Evolutionary conservation across 92 coral and sea anemone genomes (phyloP).

Genomic region (Siderastrea radians): DNA sequence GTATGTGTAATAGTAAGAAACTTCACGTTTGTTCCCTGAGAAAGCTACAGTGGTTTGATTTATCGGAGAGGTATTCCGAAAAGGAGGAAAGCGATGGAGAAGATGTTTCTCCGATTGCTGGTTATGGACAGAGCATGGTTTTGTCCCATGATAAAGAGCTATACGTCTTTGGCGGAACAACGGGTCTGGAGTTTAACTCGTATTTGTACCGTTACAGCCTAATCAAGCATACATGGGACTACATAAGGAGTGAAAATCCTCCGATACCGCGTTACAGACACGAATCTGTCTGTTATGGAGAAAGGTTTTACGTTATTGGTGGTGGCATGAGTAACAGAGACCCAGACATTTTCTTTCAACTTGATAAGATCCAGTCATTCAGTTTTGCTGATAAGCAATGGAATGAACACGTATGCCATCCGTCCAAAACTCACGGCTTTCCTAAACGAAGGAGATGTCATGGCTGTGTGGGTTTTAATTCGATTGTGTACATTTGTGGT

Average conservation of each 20-base stretch:
- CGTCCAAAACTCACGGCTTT: conserved; percentile 68
- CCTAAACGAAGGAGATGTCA: conserved; percentile 96
- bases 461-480: conserved; percentile 88
- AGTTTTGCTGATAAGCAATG: conserved; percentile 70
- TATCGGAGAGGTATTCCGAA: conserved; percentile 49
- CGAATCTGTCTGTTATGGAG: conserved; percentile 86
- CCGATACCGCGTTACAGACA: conserved; percentile 92
- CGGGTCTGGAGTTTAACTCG: conserved; percentile 86
- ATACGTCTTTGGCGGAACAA: conserved; percentile 95
- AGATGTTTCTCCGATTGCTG: conserved; percentile 74
- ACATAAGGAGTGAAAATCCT: conserved; percentile 45
- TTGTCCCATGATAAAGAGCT: conserved; percentile 87
- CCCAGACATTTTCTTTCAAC: conserved; percentile 69
- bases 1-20: conserved; percentile 86
- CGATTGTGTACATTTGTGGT: conserved; percentile 85
- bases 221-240: conserved; percentile 76
- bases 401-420: conserved; percentile 73
- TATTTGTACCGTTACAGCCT: conserved; percentile 79
- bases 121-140: conserved; percentile 96
- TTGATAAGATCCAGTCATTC: conserved; percentile 82
- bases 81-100: conserved; percentile 36
- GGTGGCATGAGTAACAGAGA: conserved; percentile 89
- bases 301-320: conserved; percentile 85
- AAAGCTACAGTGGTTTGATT: conserved; percentile 70
- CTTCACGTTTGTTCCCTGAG: conserved; percentile 76